These are phyloP conservation scores for Actinia equina DNA, from an alignment of 64 coral and sea anemone species.

Conservation along the genomic window DNA sequence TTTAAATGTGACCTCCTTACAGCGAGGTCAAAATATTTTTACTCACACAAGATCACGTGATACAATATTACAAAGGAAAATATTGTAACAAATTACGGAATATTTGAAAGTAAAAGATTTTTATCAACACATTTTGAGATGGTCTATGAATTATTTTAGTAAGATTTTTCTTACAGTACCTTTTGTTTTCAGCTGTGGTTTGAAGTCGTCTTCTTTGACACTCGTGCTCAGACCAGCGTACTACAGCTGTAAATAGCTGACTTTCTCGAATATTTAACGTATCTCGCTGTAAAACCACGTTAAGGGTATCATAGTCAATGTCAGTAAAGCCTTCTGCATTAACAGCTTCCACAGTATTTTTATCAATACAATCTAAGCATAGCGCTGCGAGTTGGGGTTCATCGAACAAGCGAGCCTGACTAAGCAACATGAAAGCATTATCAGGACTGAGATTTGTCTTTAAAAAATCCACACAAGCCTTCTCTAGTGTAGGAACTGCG, in stretches of 20 bases:
- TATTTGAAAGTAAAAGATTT: too few relatives aligned
- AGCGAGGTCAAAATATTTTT: too few relatives aligned
- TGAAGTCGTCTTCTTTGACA: conserved; percentile 75
- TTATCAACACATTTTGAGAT: neutral
- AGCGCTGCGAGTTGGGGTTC: conserved; percentile 80
- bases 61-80: too few relatives aligned
- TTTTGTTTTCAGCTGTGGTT: conserved; percentile 79
- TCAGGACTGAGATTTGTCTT: conserved; percentile 99
- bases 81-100: too few relatives aligned
- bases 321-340: conserved; percentile 96
- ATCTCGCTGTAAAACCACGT: conserved; percentile 86
- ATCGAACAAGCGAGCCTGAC: conserved; percentile 92
- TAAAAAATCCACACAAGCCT: conserved; percentile 97
- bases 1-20: too few relatives aligned
- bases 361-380: conserved; percentile 95
- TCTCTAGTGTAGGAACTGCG: conserved; percentile 86
- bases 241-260: conserved; percentile 69
- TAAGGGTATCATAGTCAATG: conserved; percentile 89
- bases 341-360: conserved; percentile 76
- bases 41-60: too few relatives aligned
- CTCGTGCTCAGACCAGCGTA: conserved; percentile 91
- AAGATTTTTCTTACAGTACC: conserved; percentile 28
- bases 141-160: neutral
- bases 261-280: conserved; percentile 86
- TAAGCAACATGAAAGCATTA: conserved; percentile 97